Conservation (phyloP, 2,797 vertebrate species). For the Nannoperca australis region DNA sequence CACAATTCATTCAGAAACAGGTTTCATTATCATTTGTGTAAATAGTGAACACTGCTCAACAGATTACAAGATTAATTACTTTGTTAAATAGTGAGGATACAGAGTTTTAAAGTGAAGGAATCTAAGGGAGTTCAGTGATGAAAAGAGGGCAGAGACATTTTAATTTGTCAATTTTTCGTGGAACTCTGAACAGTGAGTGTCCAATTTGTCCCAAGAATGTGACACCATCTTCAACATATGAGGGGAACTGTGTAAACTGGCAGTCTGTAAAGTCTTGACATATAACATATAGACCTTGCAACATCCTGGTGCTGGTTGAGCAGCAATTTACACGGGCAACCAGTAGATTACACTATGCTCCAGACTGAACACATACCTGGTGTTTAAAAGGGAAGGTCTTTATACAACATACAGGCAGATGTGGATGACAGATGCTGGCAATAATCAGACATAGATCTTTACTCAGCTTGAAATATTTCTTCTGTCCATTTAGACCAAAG, state of each 20-base stretch:
- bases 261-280: neutral
- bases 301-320: neutral
- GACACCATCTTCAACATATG: neutral
- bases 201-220: conserved; percentile 26
- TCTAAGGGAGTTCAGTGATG: neutral
- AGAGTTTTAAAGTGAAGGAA: neutral
- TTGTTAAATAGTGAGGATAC: neutral
- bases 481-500: neutral
- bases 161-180: conserved; percentile 6
- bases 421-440: conserved; percentile 8
- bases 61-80: neutral
- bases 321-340: neutral
- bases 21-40: neutral
- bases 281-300: neutral
- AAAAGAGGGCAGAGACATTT: neutral
- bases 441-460: conserved; percentile 5
- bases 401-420: neutral
- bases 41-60: neutral
- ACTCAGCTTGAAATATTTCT: neutral
- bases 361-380: conserved; percentile 5
- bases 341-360: neutral
- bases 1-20: neutral
- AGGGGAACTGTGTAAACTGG: neutral
- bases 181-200: conserved; percentile 10
- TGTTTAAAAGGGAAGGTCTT: neutral